A percentile compares a stretch with the other conserved stretches of the same genome.
Evolutionary conservation across 2,888 invertebrate genomes (phyloP).

Genomic region (Drosophila kanekoi): DNA sequence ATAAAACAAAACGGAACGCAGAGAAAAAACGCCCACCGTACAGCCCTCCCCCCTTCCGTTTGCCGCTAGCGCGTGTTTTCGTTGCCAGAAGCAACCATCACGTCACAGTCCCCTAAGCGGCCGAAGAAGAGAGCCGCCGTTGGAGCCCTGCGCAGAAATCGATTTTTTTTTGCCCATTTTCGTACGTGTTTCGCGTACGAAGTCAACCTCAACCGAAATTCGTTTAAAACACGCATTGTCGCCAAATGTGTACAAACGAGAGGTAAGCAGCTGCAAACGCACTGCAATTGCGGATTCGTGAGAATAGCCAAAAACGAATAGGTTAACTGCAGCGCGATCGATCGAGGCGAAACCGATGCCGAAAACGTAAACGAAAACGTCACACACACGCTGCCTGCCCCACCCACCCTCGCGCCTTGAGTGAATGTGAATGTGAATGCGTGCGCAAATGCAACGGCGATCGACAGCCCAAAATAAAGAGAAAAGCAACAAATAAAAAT

Average conservation of each 20-base stretch:
- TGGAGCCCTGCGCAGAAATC: constrained; percentile 83
- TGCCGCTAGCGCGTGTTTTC: constrained; percentile 43
- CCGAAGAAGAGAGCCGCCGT: constrained; percentile 47
- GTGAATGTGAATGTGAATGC: constrained; percentile 12
- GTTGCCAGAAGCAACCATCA: constrained; percentile 62
- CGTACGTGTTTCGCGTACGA: constrained; percentile 61
- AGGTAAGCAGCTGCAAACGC: constrained; percentile 28
- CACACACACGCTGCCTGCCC: constrained; percentile 27
- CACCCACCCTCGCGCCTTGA: constrained; percentile 31
- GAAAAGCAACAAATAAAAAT: constrained; percentile 9
- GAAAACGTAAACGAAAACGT: constrained; percentile 19
- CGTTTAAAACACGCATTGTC: constrained; percentile 47
- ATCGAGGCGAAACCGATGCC: constrained; percentile 26
- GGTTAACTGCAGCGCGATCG: constrained; percentile 47
- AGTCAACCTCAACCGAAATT: constrained; percentile 59
- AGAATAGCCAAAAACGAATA: constrained; percentile 14
- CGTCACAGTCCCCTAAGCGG: constrained; percentile 54
- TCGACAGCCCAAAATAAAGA: constrained; percentile 20
- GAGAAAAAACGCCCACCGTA: constrained; percentile 78
- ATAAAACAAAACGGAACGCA: constrained; percentile 60
- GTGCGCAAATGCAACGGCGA: constrained; percentile 41
- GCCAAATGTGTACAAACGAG: constrained; percentile 31
- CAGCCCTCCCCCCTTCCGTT: constrained; percentile 34
- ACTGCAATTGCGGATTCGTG: constrained; percentile 31
- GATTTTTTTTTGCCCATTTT: constrained; percentile 82